Conservation (phyloP, 2,797 vertebrate genomes). For the Petrocephalus sullivani region DNA sequence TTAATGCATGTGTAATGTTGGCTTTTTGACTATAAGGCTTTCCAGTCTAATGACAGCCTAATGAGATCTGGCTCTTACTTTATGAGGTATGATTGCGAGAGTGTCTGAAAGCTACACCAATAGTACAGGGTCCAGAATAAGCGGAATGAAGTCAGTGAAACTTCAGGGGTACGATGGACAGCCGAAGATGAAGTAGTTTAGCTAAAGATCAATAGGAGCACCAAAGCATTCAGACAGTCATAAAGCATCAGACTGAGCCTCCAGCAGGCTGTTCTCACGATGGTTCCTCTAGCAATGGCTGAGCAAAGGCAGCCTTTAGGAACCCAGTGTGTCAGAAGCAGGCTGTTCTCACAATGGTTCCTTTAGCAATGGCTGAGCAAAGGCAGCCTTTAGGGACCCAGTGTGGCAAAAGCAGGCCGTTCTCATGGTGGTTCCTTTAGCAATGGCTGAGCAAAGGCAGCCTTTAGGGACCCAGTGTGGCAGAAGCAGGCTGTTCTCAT, state of each 20-base stretch:
- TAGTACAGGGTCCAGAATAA: background rate
- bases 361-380: no score
- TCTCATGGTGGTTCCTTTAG: no score
- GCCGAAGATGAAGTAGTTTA: background rate
- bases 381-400: no score
- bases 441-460: no score
- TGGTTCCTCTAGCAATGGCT: background rate
- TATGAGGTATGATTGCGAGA: background rate
- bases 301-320: background rate
- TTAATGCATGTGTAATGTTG: background rate
- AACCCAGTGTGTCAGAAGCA: background rate
- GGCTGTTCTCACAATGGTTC: background rate
- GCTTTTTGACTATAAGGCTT: conserved; percentile 1
- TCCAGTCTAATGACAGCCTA: conserved; percentile 3
- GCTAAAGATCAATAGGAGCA: background rate
- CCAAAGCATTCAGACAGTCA: background rate
- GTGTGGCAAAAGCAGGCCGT: no score
- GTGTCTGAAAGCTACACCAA: background rate
- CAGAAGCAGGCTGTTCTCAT: no score
- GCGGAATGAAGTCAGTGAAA: background rate
- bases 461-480: no score
- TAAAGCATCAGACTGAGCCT: background rate
- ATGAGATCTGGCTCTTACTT: conserved; percentile 4
- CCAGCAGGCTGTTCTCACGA: background rate
- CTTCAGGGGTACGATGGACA: background rate